Percentiles rank a stretch among this genome's conserved stretches.
Evolutionary conservation across 2,888 invertebrate species (phyloP).

Genomic region (Geophilus truncorum): DNA sequence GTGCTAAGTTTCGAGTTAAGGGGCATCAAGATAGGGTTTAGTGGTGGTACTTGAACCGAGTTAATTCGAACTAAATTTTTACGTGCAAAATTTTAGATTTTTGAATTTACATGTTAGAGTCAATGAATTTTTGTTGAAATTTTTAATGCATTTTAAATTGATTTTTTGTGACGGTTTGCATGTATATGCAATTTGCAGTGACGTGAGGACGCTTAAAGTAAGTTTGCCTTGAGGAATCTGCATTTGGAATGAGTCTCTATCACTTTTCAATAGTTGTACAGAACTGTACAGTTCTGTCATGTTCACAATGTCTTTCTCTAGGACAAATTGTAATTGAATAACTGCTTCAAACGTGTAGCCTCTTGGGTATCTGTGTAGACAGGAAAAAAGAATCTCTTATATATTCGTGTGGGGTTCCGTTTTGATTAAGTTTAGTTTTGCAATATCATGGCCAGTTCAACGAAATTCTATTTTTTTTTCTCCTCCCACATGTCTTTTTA

Average conservation of each 20-base stretch:
- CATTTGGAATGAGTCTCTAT: constrained; percentile 7
- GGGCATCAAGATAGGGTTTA: too few relatives aligned
- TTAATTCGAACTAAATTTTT: background rate
- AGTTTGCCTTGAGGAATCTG: constrained; percentile 6
- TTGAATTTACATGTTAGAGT: too few relatives aligned
- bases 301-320: constrained; percentile 2
- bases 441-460: background rate
- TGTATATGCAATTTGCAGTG: background rate
- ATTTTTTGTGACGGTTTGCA: background rate
- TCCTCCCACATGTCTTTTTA: too few relatives aligned
- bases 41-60: background rate
- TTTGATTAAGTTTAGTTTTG: background rate
- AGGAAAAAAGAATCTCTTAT: background rate
- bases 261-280: background rate
- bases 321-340: constrained; percentile 18
- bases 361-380: background rate
- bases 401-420: background rate
- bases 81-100: too few relatives aligned
- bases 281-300: background rate
- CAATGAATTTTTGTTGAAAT: too few relatives aligned
- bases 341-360: background rate
- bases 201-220: background rate
- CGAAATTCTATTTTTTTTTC: background rate
- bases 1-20: background rate
- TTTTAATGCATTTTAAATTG: too few relatives aligned